Conservation (phyloP, 2,113 vertebrate genomes). For the Tyrannus savana region DNA sequence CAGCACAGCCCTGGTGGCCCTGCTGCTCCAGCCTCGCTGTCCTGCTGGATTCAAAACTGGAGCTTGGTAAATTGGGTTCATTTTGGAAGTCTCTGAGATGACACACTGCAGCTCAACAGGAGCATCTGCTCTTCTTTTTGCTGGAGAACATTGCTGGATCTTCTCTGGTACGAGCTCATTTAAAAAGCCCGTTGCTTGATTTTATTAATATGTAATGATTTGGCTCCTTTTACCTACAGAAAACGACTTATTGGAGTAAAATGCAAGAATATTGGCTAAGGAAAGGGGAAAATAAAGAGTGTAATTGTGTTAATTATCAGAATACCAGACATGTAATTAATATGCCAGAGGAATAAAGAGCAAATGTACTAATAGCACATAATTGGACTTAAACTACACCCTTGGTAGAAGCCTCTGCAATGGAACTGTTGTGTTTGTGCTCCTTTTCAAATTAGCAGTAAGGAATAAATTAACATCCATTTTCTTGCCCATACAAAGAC, state of each 20-base stretch:
- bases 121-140: neutral
- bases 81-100: neutral
- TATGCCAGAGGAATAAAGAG: conserved; percentile 74
- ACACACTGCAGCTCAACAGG: neutral
- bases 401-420: conserved; percentile 47
- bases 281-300: conserved; percentile 43
- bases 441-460: conserved; percentile 75
- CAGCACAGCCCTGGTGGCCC: neutral
- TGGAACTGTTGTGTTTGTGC: conserved; percentile 62
- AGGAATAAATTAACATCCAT: conserved; percentile 70
- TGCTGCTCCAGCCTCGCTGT: neutral
- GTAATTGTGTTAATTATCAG: conserved; percentile 78
- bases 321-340: conserved; percentile 75
- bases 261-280: conserved; percentile 10
- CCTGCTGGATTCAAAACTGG: neutral
- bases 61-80: neutral
- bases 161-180: neutral
- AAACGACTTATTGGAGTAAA: conserved; percentile 25
- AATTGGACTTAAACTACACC: conserved; percentile 71
- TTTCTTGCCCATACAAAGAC: conserved; percentile 23
- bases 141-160: neutral
- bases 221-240: conserved; percentile 29
- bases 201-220: conserved; percentile 36
- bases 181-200: neutral
- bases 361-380: conserved; percentile 67